These are phyloP conservation scores for Drosophila rhopaloa DNA, from an alignment of 1,140 invertebrate species.

Conservation along the genomic window DNA sequence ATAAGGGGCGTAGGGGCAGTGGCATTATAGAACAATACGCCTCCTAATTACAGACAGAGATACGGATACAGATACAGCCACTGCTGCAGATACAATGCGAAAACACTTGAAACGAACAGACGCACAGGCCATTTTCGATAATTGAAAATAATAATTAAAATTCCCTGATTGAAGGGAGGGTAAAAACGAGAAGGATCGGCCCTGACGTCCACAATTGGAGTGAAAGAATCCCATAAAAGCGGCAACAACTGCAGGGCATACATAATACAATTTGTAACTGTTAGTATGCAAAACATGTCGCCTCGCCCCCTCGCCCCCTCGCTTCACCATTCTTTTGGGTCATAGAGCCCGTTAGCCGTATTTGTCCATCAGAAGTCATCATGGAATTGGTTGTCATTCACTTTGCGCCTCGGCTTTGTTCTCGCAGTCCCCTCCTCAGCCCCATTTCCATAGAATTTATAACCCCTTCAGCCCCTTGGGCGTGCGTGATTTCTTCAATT, in stretches of 20 bases:
- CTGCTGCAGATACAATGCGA: slow-evolving; percentile 35
- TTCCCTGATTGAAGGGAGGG: slow-evolving; percentile 72
- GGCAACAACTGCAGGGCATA: slow-evolving; percentile 45
- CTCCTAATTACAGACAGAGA: slow-evolving; percentile 65
- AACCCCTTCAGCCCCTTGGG: slow-evolving; percentile 23
- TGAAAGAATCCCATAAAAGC: slow-evolving; percentile 65
- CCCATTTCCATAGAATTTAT: slow-evolving; percentile 51
- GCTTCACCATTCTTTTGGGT: slow-evolving; percentile 41
- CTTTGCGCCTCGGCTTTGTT: slow-evolving; percentile 37
- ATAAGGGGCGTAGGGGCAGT: background rate
- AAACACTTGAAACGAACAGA: slow-evolving; percentile 66
- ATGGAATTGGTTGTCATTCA: slow-evolving; percentile 57
- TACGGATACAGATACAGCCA: slow-evolving; percentile 29
- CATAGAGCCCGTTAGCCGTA: slow-evolving; percentile 73
- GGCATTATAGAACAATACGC: slow-evolving; percentile 59
- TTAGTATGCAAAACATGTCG: slow-evolving; percentile 79
- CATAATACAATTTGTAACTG: slow-evolving; percentile 54
- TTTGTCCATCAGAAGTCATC: slow-evolving; percentile 72
- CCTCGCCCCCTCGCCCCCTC: slow-evolving; percentile 8
- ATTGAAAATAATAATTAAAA: slow-evolving; percentile 84
- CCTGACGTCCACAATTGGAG: slow-evolving; percentile 73
- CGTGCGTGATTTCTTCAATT: slow-evolving; percentile 82
- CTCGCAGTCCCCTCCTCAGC: slow-evolving; percentile 1
- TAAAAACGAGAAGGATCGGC: slow-evolving; percentile 12
- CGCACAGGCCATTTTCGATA: slow-evolving; percentile 79